Conservation (phyloP, 2,888 invertebrate genomes). For the Auanema sp. region DNA sequence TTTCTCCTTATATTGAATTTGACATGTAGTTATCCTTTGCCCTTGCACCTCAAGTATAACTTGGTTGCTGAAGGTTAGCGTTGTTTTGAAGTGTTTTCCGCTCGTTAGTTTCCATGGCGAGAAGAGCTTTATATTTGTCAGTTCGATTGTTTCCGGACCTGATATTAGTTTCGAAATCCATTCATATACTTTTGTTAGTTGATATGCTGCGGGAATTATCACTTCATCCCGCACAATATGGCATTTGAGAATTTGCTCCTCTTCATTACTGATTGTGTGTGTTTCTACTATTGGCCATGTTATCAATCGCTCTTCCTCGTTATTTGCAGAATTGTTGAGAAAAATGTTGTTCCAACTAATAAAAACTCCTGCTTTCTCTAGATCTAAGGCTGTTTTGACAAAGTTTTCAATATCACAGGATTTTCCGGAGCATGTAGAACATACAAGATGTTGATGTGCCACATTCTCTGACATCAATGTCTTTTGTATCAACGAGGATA, state of each 20-base stretch:
- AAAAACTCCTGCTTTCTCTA: conserved; percentile 29
- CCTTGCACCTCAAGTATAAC: neutral
- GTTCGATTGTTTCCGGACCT: conserved; percentile 10
- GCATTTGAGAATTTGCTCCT: conserved; percentile 29
- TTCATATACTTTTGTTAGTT: conserved; percentile 20
- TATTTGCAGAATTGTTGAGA: conserved; percentile 2
- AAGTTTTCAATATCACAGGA: conserved; percentile 33
- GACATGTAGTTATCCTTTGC: conserved; percentile 5
- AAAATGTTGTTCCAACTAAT: conserved; percentile 18
- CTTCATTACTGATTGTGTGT: conserved; percentile 17
- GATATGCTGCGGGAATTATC: conserved; percentile 46
- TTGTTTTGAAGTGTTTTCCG: neutral
- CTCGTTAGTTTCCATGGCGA: conserved; percentile 9
- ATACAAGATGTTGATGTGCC: conserved; percentile 24
- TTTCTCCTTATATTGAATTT: conserved; percentile 2
- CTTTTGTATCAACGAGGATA: conserved; percentile 37
- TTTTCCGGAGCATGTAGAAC: conserved; percentile 40
- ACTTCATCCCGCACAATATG: conserved; percentile 35
- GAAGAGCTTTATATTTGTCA: conserved; percentile 7
- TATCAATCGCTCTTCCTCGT: conserved; percentile 11
- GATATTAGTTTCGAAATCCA: too few species aligned
- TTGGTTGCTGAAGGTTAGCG: neutral
- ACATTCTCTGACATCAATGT: conserved; percentile 28
- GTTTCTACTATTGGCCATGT: conserved; percentile 20
- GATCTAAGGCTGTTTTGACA: conserved; percentile 29